phyloP scores from a whole-genome alignment of 2,888 invertebrate genomes.

The Tethea ocularis region DNA sequence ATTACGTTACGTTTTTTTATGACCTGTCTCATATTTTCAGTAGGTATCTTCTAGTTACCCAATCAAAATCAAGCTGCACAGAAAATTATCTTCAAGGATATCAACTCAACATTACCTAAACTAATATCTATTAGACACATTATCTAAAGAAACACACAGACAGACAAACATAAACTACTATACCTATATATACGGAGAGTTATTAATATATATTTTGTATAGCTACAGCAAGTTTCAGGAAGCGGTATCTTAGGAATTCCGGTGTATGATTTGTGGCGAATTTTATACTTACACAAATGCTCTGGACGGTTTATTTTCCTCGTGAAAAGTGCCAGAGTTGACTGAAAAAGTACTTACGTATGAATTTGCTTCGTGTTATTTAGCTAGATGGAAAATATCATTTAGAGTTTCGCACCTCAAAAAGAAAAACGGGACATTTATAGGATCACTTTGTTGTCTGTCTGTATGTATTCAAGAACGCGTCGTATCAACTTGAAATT shows the following conservation, averaged over 20 bases:
- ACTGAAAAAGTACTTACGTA: neutral
- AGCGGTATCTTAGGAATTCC: slow-evolving; percentile 84
- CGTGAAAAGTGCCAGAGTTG: slow-evolving; percentile 15
- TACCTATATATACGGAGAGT: neutral
- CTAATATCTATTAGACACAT: no score
- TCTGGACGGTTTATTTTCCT: slow-evolving; percentile 12
- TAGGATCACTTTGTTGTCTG: no score
- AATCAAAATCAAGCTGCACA: no score
- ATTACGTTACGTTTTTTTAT: no score
- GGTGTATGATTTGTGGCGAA: slow-evolving; percentile 83
- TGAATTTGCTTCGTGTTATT: neutral
- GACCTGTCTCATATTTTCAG: no score
- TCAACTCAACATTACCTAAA: no score
- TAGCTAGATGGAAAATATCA: neutral
- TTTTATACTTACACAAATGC: slow-evolving; percentile 27
- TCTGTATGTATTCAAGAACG: no score
- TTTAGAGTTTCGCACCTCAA: no score
- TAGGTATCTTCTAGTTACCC: no score
- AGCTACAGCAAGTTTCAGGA: slow-evolving; percentile 29
- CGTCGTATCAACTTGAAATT: no score
- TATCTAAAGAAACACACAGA: neutral
- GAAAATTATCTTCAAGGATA: no score
- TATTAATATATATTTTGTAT: slow-evolving; percentile 14
- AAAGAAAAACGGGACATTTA: no score
- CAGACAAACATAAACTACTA: neutral